Evolutionary conservation across 2,888 invertebrate species (phyloP), one percentile per base, ranked within the genome.

Genomic region (Rugalucina vietnamica): DNA sequence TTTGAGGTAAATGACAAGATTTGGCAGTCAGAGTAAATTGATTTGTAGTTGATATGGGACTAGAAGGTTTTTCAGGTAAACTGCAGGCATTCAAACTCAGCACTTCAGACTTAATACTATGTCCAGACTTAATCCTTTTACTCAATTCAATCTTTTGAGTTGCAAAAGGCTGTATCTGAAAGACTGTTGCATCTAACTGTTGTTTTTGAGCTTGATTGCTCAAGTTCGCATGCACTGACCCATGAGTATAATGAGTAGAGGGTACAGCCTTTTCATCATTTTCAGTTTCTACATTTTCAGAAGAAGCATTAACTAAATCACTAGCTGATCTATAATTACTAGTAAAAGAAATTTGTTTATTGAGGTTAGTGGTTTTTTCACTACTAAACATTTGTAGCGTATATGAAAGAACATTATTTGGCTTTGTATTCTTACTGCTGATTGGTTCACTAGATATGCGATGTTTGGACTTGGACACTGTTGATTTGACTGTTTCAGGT

Each of bases 71-170:
- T 8, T 54, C 12, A 3, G 21, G 34, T 1, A 34, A 1, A 10
- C 18, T 65, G 1, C 21, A 2, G 4, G 34, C 14, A 60, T 60
- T 24, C 10, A 60, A 3, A 24, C 60, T 60, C 5, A 4, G 27
- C 12, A 60, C 29, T 27, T 60, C 85, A 21, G 85, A 85, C 34
- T 74, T 85, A 24, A 76, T 71, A 77, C 87, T 87, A 27, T 79
- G 71, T 50, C 84, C 87, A 57, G 87, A 87, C 57, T 84, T 85
- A 32, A 85, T 75, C 54, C 87, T 84, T 5, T 74, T n/a, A 32
- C 69, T 69, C 2, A 80, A 65, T 32, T 80, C 84, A 32, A 80
- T n/a, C 50, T 74, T 86, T 36, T 79, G 74, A 24, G 84, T 32
- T 29, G 76, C 39, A n/a, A 86, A 71, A 34, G 81, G 81, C 76